Conservation (phyloP, 2,113 vertebrate genomes). For the Alligator sinensis region DNA sequence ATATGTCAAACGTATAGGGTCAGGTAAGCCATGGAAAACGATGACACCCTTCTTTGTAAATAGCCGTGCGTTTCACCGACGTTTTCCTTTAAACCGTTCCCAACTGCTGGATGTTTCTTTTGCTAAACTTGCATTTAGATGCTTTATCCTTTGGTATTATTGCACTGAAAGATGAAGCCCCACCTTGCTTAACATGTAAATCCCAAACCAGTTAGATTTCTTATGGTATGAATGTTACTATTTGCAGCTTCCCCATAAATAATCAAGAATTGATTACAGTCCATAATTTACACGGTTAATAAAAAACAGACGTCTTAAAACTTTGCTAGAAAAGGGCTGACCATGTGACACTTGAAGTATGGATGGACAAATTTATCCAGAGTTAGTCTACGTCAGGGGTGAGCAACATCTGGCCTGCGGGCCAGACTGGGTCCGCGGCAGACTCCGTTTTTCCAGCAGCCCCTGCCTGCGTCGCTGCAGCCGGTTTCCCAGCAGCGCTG, state of each 20-base stretch:
- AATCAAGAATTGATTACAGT: constrained; percentile 11
- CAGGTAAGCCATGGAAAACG: not conserved
- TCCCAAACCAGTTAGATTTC: constrained; percentile 28
- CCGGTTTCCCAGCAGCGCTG: too few species aligned
- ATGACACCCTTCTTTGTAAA: not conserved
- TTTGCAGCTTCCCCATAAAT: constrained; percentile 55
- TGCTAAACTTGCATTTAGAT: not conserved
- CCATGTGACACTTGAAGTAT: not conserved
- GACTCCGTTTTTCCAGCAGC: too few species aligned
- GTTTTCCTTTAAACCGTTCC: not conserved
- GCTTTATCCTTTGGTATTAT: not conserved
- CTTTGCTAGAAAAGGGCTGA: not conserved
- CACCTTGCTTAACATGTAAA: constrained; percentile 4
- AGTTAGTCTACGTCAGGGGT: too few species aligned
- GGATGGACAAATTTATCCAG: not conserved
- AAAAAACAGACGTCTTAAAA: constrained; percentile 28
- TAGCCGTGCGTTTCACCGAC: not conserved
- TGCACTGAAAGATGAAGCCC: constrained; percentile 17
- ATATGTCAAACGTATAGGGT: not conserved
- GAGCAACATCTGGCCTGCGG: not conserved
- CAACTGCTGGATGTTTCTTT: not conserved
- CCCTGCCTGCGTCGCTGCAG: too few species aligned
- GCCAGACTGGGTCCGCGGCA: too few species aligned
- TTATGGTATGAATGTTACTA: constrained; percentile 30
- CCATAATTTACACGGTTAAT: constrained; percentile 44